Base-by-base conservation (phyloP, 2,797 vertebrate species). In the Epinephelus malabaricus region DNA sequence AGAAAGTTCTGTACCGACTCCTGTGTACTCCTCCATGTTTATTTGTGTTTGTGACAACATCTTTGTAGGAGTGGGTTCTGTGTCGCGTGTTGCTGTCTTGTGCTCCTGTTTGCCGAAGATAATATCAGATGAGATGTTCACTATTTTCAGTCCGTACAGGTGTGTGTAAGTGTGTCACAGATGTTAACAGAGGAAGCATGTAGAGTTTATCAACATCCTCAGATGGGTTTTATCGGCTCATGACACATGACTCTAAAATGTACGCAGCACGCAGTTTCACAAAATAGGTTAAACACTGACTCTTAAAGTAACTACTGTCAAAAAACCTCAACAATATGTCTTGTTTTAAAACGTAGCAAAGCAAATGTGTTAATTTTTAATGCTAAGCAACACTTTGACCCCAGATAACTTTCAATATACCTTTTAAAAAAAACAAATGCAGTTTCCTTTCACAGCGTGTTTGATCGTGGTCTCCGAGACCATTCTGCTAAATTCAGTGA, bases 161-260 rank as follows among this genome's bases (percentile, higher is more conserved):
- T 92, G 92, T 85, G 69, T 66, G 69, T 67, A 91, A 89, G 79
- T 92, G 87, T 93, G 91, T 92, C 90, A 89, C 89, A 92, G 85
- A 88, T 89, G 89, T 88, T 70, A 4, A 13, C 43, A 40, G 68
- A 86, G 86, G 91, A 90, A 89, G 86, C 60, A 3, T 21, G 23
- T 73, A 63, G 46, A 64, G 85, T 86, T 89, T 58, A 79, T 89
- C 69, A 51, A 6, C 19, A 38, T 38, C 45, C 21, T 61, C 40
- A 67, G 47, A 81, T 72, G 21, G 25, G 40, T 76, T 76, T 77
- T 59, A 64, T 78, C 43, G 8, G 21, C 30, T 27, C n/a, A 40
- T 59, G 25, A 50, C 45, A 23, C 25, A 23, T 19, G 0, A 61
- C 4, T 53, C 27, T 17, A 60, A 69, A 55, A 65, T 23, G 47